These are phyloP conservation scores for Malurus elegans DNA, from an alignment of 2,113 vertebrate species.

Conservation along the genomic window DNA sequence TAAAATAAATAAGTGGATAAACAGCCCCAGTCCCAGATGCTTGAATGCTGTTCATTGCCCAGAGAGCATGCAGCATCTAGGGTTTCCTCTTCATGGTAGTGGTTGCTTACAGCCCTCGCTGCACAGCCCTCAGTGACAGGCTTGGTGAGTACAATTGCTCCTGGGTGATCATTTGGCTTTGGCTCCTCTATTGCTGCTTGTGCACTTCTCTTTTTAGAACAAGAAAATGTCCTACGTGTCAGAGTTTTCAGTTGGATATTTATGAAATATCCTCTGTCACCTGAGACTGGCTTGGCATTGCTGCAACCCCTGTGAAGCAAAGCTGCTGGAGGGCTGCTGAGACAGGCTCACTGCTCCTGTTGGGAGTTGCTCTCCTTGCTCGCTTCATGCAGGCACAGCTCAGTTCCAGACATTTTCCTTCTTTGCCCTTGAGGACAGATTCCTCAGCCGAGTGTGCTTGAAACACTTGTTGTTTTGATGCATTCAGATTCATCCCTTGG, in stretches of 20 bases:
- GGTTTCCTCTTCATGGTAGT: background rate
- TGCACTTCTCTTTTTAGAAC: background rate
- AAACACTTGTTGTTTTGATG: background rate
- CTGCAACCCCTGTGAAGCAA: background rate
- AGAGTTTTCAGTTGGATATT: background rate
- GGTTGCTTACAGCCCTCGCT: background rate
- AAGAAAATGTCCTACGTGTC: background rate
- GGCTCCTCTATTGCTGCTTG: background rate
- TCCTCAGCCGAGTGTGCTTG: background rate
- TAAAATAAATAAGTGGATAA: constrained; percentile 5
- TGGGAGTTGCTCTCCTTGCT: background rate
- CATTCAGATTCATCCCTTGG: background rate
- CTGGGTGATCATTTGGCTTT: background rate
- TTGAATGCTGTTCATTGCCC: background rate
- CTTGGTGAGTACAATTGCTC: background rate
- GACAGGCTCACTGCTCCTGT: accelerated
- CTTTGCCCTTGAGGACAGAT: background rate
- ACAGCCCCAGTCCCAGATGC: background rate
- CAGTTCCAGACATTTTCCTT: background rate
- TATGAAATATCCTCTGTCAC: background rate
- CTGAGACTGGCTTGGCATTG: background rate
- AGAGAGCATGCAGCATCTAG: background rate
- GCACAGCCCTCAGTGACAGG: background rate
- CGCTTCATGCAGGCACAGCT: background rate
- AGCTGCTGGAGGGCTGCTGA: background rate